Conservation (phyloP, 2,113 vertebrate genomes). For the Syrmaticus mikado region DNA sequence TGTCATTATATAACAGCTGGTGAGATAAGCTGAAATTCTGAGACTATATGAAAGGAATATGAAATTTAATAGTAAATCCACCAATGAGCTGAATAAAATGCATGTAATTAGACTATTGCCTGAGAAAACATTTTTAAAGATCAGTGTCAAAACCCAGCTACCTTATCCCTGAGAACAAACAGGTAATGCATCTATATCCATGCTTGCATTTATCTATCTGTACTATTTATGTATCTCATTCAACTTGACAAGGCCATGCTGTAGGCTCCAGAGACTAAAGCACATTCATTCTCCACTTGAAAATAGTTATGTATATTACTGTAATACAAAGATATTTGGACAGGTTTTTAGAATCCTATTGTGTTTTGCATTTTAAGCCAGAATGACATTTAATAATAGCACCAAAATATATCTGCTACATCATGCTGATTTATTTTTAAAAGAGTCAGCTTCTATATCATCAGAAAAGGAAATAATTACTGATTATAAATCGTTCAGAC, state of each 20-base stretch:
- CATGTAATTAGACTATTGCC: slow-evolving; percentile 18
- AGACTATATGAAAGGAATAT: slow-evolving; percentile 25
- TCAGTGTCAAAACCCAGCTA: slow-evolving; percentile 38
- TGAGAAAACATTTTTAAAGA: slow-evolving; percentile 9
- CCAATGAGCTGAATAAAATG: slow-evolving; percentile 55
- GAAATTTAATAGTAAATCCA: slow-evolving; percentile 44
- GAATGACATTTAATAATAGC: slow-evolving; percentile 26
- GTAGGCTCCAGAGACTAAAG: slow-evolving; percentile 46
- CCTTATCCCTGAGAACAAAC: slow-evolving; percentile 52
- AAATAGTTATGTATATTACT: slow-evolving; percentile 30
- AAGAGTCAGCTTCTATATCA: slow-evolving; percentile 51
- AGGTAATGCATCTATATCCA: not conserved
- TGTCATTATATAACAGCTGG: slow-evolving; percentile 3
- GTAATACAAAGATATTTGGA: slow-evolving; percentile 36
- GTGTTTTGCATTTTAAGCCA: slow-evolving; percentile 22
- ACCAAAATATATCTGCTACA: slow-evolving; percentile 8
- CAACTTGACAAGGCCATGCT: slow-evolving; percentile 38
- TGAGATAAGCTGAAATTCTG: slow-evolving; percentile 38
- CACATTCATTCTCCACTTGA: slow-evolving; percentile 32
- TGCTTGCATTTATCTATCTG: not conserved
- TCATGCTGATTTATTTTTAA: not conserved
- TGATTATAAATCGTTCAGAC: not conserved
- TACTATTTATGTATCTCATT: slow-evolving; percentile 11
- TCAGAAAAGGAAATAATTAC: slow-evolving; percentile 60
- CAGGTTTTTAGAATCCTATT: slow-evolving; percentile 47